phyloP scores from a whole-genome alignment of 2,797 vertebrate genomes.

The Malurus leucopterus region DNA sequence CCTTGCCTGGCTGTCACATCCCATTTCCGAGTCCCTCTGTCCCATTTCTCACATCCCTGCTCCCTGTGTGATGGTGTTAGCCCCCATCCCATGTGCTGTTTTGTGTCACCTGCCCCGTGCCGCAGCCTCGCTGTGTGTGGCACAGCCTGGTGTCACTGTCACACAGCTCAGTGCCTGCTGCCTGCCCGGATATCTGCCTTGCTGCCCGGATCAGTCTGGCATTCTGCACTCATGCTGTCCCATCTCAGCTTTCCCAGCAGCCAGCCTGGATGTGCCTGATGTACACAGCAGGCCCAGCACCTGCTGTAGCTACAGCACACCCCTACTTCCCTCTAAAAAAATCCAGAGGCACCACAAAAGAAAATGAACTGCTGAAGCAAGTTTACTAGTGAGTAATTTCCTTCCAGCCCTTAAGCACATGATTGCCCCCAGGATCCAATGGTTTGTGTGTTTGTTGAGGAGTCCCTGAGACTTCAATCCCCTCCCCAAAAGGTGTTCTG shows the following conservation, averaged over 20 bases:
- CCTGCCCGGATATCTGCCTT: neutral
- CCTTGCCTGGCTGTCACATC: neutral
- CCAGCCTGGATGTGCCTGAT: neutral
- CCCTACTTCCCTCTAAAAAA: neutral
- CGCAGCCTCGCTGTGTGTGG: fast-evolving
- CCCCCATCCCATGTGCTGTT: neutral
- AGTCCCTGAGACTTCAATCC: neutral
- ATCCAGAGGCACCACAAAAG: neutral
- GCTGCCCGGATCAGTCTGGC: neutral
- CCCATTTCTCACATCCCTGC: neutral
- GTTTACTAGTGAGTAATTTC: neutral
- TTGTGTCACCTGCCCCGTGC: fast-evolving
- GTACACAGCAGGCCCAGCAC: neutral
- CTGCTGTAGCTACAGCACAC: neutral
- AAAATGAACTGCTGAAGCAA: neutral
- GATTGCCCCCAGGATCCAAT: neutral
- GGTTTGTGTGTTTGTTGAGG: neutral
- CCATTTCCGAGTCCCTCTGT: neutral
- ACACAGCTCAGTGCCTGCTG: neutral
- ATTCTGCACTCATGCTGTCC: fast-evolving
- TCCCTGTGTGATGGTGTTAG: neutral
- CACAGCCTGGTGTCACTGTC: neutral
- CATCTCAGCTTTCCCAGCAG: neutral
- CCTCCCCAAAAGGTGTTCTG: neutral
- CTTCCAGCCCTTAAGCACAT: neutral